Conservation (phyloP, 2,113 vertebrate genomes). For the Tetrao urogallus region DNA sequence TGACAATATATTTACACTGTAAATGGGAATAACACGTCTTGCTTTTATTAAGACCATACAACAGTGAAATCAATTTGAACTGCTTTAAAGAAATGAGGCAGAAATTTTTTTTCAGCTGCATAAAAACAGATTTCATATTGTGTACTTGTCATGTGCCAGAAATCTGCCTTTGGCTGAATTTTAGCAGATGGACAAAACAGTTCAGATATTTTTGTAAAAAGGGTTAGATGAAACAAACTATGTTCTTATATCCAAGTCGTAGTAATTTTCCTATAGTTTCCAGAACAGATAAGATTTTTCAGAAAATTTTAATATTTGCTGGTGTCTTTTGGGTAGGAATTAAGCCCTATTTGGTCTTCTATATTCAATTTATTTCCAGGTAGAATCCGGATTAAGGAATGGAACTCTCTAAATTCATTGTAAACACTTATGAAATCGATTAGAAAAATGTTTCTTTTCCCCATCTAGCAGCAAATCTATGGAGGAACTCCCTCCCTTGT, state of each 20-base stretch:
- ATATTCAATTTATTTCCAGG: not conserved
- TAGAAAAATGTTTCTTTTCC: not conserved
- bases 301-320: not conserved
- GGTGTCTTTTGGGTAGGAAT: not conserved
- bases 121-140: not conserved
- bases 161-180: slow-evolving; percentile 20
- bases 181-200: slow-evolving; percentile 43
- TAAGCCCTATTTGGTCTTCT: not conserved
- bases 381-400: not conserved
- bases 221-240: not conserved
- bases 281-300: not conserved
- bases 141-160: not conserved
- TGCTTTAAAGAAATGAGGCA: not conserved
- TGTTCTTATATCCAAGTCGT: not conserved
- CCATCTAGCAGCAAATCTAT: not conserved
- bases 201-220: not conserved
- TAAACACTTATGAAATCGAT: not conserved
- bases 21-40: not conserved
- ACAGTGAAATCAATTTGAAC: not conserved
- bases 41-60: not conserved
- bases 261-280: not conserved
- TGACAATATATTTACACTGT: not conserved
- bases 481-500: not conserved
- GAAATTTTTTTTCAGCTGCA: slow-evolving; percentile 1
- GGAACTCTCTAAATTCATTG: not conserved